These are phyloP conservation scores for Solenodon paradoxus DNA, from an alignment of 2,113 vertebrate genomes.

Conservation along the genomic window DNA sequence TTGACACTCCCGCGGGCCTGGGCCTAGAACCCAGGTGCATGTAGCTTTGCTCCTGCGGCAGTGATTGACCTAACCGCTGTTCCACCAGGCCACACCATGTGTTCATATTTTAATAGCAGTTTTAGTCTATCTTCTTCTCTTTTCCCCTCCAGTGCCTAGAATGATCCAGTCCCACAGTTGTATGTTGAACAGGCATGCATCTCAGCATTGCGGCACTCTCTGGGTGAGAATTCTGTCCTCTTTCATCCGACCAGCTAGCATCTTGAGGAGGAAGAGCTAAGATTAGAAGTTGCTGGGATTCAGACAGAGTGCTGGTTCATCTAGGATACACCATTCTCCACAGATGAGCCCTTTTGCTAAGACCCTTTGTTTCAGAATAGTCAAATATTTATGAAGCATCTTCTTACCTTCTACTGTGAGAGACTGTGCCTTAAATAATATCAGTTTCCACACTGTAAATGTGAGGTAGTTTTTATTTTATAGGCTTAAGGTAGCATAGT, in stretches of 20 bases:
- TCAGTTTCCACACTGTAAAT: background rate
- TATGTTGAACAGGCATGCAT: too few species aligned
- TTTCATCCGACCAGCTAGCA: background rate
- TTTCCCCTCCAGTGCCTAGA: background rate
- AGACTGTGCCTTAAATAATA: background rate
- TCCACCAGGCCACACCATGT: too few species aligned
- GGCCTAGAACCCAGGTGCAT: too few species aligned
- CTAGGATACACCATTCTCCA: background rate
- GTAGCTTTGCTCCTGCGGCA: too few species aligned
- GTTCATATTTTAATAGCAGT: background rate
- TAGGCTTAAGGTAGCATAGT: background rate
- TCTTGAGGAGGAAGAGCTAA: background rate
- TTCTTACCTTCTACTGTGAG: background rate
- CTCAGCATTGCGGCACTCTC: background rate
- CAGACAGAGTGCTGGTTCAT: background rate
- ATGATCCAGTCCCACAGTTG: background rate
- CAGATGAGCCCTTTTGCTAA: background rate
- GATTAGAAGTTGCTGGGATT: background rate
- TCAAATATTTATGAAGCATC: background rate
- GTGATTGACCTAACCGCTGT: too few species aligned
- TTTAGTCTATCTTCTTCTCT: background rate
- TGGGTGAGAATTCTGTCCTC: background rate
- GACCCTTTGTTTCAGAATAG: background rate
- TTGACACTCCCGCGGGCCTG: too few species aligned
- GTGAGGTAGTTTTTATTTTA: background rate